phyloP scores from a whole-genome alignment of 2,797 vertebrate species.

The Enteromius trimaculatus region DNA sequence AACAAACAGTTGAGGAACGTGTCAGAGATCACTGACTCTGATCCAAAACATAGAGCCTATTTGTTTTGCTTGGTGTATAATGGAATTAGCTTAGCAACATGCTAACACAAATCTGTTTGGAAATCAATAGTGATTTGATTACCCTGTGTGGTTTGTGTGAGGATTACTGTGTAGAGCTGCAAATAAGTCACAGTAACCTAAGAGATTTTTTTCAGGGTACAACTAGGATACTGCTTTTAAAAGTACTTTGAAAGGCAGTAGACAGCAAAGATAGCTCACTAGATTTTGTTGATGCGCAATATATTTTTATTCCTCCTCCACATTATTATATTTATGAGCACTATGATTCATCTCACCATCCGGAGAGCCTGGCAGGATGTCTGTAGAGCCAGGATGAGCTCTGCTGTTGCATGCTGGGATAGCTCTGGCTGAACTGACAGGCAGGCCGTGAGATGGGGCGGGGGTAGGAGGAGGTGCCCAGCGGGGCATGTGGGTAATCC shows the following conservation, averaged over 20 bases:
- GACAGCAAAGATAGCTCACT: not conserved
- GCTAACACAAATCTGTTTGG: not conserved
- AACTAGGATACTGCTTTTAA: not conserved
- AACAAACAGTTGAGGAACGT: slow-evolving; percentile 3
- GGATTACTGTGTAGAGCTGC: not conserved
- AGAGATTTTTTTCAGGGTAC: not conserved
- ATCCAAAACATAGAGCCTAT: not conserved
- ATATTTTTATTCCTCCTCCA: not conserved
- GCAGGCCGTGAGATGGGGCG: slow-evolving; percentile 45
- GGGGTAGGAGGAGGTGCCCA: slow-evolving; percentile 78
- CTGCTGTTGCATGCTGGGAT: slow-evolving; percentile 69
- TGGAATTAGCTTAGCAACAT: not conserved
- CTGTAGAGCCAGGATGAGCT: slow-evolving; percentile 63
- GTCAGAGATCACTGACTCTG: not conserved
- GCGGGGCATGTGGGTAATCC: slow-evolving; percentile 83
- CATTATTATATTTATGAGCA: slow-evolving; percentile 9
- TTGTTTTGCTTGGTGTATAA: not conserved
- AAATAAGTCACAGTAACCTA: not conserved
- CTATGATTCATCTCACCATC: slow-evolving; percentile 75
- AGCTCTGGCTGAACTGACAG: slow-evolving; percentile 64
- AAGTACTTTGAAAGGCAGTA: not conserved
- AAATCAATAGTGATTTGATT: not conserved
- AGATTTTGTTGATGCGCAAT: not conserved
- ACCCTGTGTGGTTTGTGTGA: not conserved
- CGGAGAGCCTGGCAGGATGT: slow-evolving; percentile 75